Percentiles rank a stretch among this genome's conserved stretches.
phyloP scores from a whole-genome alignment of 1,140 invertebrate genomes.

The Oscheius sp. region DNA sequence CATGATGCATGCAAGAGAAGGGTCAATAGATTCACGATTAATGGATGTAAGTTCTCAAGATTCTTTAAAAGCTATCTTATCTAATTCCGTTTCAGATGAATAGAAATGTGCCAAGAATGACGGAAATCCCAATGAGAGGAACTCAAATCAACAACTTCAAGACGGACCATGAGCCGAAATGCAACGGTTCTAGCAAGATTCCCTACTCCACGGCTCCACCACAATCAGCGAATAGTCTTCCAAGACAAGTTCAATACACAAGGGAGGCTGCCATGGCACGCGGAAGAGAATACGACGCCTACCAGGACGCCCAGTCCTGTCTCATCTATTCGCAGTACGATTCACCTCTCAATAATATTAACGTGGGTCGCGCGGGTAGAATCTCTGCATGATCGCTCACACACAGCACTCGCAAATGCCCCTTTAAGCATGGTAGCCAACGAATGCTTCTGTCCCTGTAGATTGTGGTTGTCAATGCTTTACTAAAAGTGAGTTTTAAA shows the following conservation, averaged over 20 bases:
- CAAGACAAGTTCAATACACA: slow-evolving; percentile 7
- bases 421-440: not conserved
- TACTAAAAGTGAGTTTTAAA: too few species aligned
- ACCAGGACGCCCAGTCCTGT: slow-evolving; percentile 5
- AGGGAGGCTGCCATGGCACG: slow-evolving; percentile 1
- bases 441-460: too few species aligned
- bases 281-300: slow-evolving; percentile 13
- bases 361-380: too few species aligned
- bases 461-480: too few species aligned
- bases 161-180: slow-evolving; percentile 21
- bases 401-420: too few species aligned
- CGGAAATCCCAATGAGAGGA: slow-evolving; percentile 7
- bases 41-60: slow-evolving; percentile 43
- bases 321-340: slow-evolving; percentile 28
- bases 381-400: too few species aligned
- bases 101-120: slow-evolving; percentile 11
- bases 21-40: slow-evolving; percentile 52
- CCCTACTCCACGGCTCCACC: slow-evolving; percentile 4
- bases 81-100: slow-evolving; percentile 12
- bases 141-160: slow-evolving; percentile 14
- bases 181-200: slow-evolving; percentile 5
- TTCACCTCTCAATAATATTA: slow-evolving; percentile 13
- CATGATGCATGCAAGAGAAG: slow-evolving; percentile 51
- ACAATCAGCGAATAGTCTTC: not conserved
- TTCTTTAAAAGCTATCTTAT: not conserved